A percentile compares a stretch with the other conserved stretches of the same genome.
phyloP scores from a whole-genome alignment of 2,797 vertebrate species.

The Falco naumanni region DNA sequence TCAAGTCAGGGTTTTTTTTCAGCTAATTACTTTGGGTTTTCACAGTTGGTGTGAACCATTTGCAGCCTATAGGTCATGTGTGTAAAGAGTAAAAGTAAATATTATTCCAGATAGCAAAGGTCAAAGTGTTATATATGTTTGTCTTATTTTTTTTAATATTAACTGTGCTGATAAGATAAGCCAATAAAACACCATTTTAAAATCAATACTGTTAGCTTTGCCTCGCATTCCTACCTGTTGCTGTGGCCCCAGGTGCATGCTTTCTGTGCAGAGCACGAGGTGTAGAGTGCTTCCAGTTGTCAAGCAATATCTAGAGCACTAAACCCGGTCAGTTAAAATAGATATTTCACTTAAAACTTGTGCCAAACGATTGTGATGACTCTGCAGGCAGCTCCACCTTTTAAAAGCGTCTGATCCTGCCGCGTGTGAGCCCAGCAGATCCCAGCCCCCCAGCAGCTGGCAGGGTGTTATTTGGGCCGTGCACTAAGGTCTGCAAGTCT shows the following conservation, averaged over 20 bases:
- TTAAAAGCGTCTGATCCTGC: not conserved
- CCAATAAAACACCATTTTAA: slow-evolving; percentile 56
- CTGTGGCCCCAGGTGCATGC: not conserved
- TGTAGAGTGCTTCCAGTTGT: not conserved
- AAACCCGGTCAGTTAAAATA: not conserved
- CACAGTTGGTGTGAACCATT: slow-evolving; percentile 14
- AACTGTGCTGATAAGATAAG: slow-evolving; percentile 67
- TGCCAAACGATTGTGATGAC: not conserved
- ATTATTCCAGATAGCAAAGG: slow-evolving; percentile 65
- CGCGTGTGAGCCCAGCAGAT: not conserved
- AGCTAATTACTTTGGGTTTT: not conserved
- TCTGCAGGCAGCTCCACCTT: not conserved
- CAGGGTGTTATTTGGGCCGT: rapidly evolving
- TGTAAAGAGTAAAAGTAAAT: slow-evolving; percentile 61
- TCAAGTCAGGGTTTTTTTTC: not conserved
- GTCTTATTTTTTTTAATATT: slow-evolving; percentile 65
- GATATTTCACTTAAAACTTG: not conserved
- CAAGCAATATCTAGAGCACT: not conserved
- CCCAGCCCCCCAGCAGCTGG: not conserved
- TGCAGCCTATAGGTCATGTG: not conserved
- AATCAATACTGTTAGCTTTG: slow-evolving; percentile 61
- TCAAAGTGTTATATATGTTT: slow-evolving; percentile 49
- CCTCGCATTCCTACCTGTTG: slow-evolving; percentile 4
- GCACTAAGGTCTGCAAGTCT: not conserved
- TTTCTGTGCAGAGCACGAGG: not conserved